Evolutionary conservation across 2,888 invertebrate species (phyloP).

Genomic region (Halictus quadricinctus): DNA sequence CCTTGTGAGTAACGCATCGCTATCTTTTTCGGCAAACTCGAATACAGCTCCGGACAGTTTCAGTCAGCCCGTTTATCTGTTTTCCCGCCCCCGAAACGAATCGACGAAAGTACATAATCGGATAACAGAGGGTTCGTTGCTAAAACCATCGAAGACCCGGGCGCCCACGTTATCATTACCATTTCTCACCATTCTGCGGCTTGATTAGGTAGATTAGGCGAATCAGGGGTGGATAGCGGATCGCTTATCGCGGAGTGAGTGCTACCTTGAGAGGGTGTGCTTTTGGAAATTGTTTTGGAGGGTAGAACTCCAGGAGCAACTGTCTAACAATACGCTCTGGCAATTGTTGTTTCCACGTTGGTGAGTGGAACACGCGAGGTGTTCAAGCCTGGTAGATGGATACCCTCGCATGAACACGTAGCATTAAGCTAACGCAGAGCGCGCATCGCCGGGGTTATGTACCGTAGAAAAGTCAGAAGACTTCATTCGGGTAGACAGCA

Average conservation of each 20-base stretch:
- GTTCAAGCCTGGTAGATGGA: neutral
- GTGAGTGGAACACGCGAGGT: neutral
- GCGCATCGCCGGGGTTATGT: neutral
- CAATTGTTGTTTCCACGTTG: neutral
- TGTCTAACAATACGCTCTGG: neutral
- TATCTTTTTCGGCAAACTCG: neutral
- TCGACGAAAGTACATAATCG: neutral
- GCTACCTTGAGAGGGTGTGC: constrained; percentile 1
- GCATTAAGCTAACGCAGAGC: neutral
- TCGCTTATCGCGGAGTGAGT: neutral
- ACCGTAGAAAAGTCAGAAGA: neutral
- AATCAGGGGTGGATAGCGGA: neutral
- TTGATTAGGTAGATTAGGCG: neutral
- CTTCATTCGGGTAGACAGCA: neutral
- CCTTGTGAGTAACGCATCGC: neutral
- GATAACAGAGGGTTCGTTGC: neutral
- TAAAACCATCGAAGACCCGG: neutral
- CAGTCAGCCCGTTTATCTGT: neutral
- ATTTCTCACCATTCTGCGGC: neutral
- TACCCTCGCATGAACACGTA: neutral
- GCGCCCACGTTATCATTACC: neutral
- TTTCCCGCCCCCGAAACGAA: neutral
- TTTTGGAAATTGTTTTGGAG: neutral
- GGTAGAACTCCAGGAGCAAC: neutral
- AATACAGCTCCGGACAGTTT: neutral